Evolutionary conservation across 2,888 invertebrate species (phyloP), one percentile per base, ranked within the genome.

Genomic region (Atethmia centrago): DNA sequence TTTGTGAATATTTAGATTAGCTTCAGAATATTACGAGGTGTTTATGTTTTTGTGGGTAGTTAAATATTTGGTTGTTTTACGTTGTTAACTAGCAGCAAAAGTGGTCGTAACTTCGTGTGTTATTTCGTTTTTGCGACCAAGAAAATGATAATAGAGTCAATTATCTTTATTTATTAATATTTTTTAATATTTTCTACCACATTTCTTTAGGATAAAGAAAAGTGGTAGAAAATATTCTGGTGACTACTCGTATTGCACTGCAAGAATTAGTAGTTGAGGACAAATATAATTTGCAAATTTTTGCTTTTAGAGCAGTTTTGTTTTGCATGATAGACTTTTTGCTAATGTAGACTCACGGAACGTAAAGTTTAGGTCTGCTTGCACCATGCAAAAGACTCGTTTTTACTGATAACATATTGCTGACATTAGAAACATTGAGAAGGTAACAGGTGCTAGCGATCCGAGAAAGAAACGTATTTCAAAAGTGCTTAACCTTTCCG

Each of bases 1-100:
- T 80, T 80, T 78, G 75, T 40, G 74, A 76, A 76, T 80, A 79
- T 84, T 84, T 85, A 80, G 80, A 80, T 85, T 79, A 82, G 59
- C 53, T 71, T 25, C 74, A 71, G 77, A 77, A 79, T 74, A 72
- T 64, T 56, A 62, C 65, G 64, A 69, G 68, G 66, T 66, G 61
- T 74, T 71, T 53, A 25, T 49, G 56, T 49, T 78, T 77, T 64
- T 19, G 64, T 36, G 25, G 45, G 51, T 61, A 59, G 66, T 61
- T 68, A 76, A 80, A 56, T 74, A 63, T 70, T 63, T 55, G 10
- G 19, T 31, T 51, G 42, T 67, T 81, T 68, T 59, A 55, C 31
- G 16, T 36, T 12, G 61, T 51, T 65, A 61, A 21, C 12, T 56
- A 40, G 40, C 28, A 42, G 31, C 64, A 36, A 58, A 71, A n/a